These are phyloP conservation scores for Rhinatrema bivittatum DNA, from an alignment of 2,797 vertebrate species.

Conservation along the genomic window DNA sequence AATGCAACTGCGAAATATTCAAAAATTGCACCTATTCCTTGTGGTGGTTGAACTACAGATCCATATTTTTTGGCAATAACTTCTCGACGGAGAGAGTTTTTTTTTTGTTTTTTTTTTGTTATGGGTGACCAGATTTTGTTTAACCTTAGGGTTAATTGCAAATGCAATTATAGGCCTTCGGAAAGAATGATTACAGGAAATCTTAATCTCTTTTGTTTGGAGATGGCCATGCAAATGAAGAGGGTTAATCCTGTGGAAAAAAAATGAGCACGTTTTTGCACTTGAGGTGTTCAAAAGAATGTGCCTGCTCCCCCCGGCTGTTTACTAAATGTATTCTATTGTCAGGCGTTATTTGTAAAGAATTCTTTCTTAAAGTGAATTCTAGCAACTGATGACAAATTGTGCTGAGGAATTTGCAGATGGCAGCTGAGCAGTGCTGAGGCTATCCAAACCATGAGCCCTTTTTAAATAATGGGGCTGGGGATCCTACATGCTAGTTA, in stretches of 20 bases:
- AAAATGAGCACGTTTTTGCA: conserved; percentile 14
- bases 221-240: conserved; percentile 50
- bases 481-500: too few relatives aligned
- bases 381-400: not conserved
- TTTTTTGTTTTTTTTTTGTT: too few relatives aligned
- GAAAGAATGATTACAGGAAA: conserved; percentile 40
- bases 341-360: not conserved
- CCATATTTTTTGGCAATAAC: too few relatives aligned
- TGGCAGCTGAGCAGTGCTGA: conserved; percentile 3
- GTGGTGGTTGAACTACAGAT: too few relatives aligned
- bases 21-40: too few relatives aligned
- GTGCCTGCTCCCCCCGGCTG: not conserved
- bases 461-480: too few relatives aligned
- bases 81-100: too few relatives aligned
- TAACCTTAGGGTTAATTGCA: conserved; percentile 34
- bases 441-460: not conserved
- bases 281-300: conserved; percentile 11
- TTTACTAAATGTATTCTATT: not conserved
- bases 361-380: not conserved
- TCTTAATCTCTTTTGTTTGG: conserved; percentile 29
- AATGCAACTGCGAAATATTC: too few relatives aligned
- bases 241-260: conserved; percentile 35
- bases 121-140: conserved; percentile 17
- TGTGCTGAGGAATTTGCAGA: not conserved
- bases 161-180: conserved; percentile 35